A percentile compares a stretch with the other conserved stretches of the same genome.
phyloP scores from a whole-genome alignment of 2,113 vertebrate species.

The Tapirus terrestris region DNA sequence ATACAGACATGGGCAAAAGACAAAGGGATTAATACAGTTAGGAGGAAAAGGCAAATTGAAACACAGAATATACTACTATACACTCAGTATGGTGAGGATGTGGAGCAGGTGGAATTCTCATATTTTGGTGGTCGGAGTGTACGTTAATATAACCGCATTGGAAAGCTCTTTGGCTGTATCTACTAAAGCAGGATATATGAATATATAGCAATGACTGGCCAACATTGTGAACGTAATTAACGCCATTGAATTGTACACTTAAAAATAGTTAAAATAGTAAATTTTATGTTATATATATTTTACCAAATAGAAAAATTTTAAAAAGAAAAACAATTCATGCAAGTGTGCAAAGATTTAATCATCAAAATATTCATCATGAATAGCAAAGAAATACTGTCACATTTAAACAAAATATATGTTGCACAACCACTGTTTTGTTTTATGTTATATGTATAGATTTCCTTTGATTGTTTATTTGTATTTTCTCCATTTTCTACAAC shows the following conservation, averaged over 20 bases:
- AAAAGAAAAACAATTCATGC: not conserved
- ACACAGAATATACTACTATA: rapidly evolving
- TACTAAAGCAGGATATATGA: not conserved
- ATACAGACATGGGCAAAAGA: not conserved
- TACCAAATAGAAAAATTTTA: not conserved
- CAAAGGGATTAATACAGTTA: not conserved
- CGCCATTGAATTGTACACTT: not conserved
- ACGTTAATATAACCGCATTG: not conserved
- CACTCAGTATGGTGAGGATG: not conserved
- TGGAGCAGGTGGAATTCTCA: not conserved
- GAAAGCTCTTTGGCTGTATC: not conserved
- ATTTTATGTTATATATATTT: not conserved
- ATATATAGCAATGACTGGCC: too few relatives aligned
- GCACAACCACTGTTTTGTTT: not conserved
- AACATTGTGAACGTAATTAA: not conserved
- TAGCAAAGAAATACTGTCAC: not conserved
- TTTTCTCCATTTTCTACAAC: not conserved
- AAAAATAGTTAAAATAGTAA: not conserved
- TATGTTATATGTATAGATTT: not conserved
- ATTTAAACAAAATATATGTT: not conserved
- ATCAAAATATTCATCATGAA: not conserved
- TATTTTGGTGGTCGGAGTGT: not conserved
- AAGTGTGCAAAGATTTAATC: not conserved
- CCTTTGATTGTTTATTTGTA: not conserved
- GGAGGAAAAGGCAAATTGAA: not conserved